Percentiles rank a stretch among this genome's conserved stretches.
Evolutionary conservation across 1,140 invertebrate genomes (phyloP).

Genomic region (Halictus rubicundus): DNA sequence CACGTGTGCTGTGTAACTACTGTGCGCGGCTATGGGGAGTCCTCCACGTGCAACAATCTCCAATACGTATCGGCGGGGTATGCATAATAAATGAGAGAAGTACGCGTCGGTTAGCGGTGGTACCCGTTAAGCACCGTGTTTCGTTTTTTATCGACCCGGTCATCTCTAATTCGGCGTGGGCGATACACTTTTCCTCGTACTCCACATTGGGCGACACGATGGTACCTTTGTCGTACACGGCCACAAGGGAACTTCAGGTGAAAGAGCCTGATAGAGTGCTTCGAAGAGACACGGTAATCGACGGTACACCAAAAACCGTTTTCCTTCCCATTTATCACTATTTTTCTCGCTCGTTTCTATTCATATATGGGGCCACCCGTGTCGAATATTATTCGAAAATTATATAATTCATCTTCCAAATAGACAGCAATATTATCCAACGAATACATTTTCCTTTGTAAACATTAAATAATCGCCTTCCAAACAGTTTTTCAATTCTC

Average conservation of each 20-base stretch:
- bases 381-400: neutral
- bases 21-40: slow-evolving; percentile 40
- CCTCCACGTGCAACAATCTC: slow-evolving; percentile 70
- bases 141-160: slow-evolving; percentile 62
- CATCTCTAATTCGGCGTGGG: slow-evolving; percentile 68
- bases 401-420: neutral
- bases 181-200: slow-evolving; percentile 47
- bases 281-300: neutral
- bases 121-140: slow-evolving; percentile 65
- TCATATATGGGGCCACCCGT: neutral
- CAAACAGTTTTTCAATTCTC: neutral
- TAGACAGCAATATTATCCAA: neutral
- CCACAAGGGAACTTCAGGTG: neutral
- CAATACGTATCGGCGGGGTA: slow-evolving; percentile 70
- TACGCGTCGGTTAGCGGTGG: slow-evolving; percentile 36
- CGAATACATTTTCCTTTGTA: neutral
- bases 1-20: slow-evolving; percentile 68
- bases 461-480: neutral
- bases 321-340: neutral
- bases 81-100: slow-evolving; percentile 73
- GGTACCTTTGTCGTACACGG: slow-evolving; percentile 36
- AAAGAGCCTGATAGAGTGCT: neutral
- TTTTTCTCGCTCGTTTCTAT: neutral
- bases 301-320: neutral
- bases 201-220: slow-evolving; percentile 13